Conservation (phyloP, 2,797 vertebrate species). For the Mormyrus proboscirostris region DNA sequence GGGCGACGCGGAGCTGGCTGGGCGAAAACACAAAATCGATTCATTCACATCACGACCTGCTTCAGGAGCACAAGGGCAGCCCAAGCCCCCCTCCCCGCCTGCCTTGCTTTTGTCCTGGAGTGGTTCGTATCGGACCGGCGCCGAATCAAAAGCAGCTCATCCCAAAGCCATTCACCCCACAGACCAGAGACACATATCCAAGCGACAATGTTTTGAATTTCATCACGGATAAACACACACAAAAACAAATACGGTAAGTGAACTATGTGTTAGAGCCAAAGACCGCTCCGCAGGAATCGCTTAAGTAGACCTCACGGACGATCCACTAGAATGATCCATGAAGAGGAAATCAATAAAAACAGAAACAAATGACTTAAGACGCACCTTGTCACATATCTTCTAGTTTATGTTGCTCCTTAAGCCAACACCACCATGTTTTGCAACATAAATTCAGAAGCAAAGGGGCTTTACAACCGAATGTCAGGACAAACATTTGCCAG, state of each 20-base stretch:
- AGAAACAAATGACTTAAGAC: not conserved
- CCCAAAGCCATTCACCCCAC: not conserved
- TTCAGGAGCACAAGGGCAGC: not conserved
- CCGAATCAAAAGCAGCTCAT: conserved; percentile 25
- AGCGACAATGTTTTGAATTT: not conserved
- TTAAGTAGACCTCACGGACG: not conserved
- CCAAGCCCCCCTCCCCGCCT: not conserved
- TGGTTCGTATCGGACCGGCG: conserved; percentile 36
- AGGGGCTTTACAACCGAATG: not conserved
- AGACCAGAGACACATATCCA: not conserved
- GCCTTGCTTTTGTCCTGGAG: conserved; percentile 21
- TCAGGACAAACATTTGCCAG: not conserved
- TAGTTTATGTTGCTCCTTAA: not conserved
- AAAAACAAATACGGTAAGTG: not conserved
- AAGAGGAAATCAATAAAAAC: not conserved
- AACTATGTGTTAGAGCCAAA: not conserved
- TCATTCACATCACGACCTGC: conserved; percentile 25
- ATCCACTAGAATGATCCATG: not conserved
- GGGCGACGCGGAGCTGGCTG: not conserved
- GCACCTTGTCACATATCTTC: not conserved
- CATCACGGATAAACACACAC: not conserved
- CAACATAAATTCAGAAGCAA: not conserved
- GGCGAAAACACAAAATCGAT: conserved; percentile 8
- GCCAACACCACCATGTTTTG: not conserved
- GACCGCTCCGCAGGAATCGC: not conserved